Evolutionary conservation across 2,113 vertebrate species (phyloP).

Genomic region (Pagrus major): DNA sequence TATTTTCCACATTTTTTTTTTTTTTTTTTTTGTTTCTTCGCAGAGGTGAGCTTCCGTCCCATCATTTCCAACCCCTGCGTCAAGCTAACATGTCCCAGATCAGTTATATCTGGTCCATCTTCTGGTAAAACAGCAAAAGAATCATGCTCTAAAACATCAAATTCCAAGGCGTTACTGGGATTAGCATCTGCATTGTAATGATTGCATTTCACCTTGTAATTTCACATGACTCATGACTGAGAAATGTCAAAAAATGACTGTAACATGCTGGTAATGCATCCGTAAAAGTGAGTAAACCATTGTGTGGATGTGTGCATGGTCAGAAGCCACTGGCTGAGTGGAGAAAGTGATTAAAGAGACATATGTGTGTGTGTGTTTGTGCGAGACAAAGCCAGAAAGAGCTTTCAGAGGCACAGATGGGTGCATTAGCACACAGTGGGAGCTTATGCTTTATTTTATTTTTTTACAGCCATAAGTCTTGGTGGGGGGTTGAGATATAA

Average conservation of each 20-base stretch:
- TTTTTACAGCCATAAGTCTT: constrained; percentile 26
- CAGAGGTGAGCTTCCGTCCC: too few relatives aligned
- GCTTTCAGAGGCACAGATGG: constrained; percentile 37
- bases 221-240: neutral
- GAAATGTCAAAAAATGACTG: neutral
- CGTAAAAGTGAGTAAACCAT: neutral
- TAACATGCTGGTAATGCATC: neutral
- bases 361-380: constrained; percentile 19
- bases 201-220: neutral
- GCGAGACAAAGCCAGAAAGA: neutral
- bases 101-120: too few relatives aligned
- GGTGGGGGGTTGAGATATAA: constrained; percentile 32
- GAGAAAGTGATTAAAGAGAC: constrained; percentile 13
- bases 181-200: neutral
- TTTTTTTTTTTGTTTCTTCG: too few relatives aligned
- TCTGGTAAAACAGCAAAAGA: too few relatives aligned
- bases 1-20: too few relatives aligned
- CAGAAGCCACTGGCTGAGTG: neutral
- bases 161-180: too few relatives aligned
- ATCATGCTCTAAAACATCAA: too few relatives aligned
- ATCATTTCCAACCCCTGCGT: too few relatives aligned
- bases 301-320: neutral
- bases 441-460: constrained; percentile 38
- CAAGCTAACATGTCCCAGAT: too few relatives aligned
- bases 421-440: constrained; percentile 38